phyloP scores from a whole-genome alignment of 35 echinoderm and acorn worm species.

The Apostichopus californicus region DNA sequence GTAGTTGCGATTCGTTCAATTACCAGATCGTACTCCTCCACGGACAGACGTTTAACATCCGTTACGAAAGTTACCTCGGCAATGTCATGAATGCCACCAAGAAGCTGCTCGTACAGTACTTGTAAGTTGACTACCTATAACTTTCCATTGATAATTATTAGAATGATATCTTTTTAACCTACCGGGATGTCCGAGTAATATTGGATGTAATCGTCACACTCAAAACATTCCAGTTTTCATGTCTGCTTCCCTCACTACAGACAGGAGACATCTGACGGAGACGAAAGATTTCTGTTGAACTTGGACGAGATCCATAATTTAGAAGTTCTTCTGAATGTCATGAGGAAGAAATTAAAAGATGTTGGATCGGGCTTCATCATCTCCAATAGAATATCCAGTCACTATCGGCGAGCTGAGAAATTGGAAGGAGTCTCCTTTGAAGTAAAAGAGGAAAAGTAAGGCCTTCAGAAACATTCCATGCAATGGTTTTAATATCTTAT shows the following conservation, averaged over 20 bases:
- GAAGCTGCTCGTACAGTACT: constrained; percentile 81
- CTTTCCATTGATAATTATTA: not conserved
- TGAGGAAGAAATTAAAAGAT: constrained; percentile 79
- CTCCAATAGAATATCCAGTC: constrained; percentile 74
- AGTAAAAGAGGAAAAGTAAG: constrained; percentile 45
- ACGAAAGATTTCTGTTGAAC: constrained; percentile 55
- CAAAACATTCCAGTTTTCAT: not conserved
- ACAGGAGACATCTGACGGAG: constrained; percentile 44
- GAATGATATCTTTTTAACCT: too few species aligned
- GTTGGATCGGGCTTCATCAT: constrained; percentile 87
- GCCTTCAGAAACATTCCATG: not conserved
- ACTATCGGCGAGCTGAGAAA: constrained; percentile 56
- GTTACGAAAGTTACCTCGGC: constrained; percentile 80
- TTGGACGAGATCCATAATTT: constrained; percentile 80
- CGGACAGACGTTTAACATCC: constrained; percentile 84
- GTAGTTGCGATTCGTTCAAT: constrained; percentile 64
- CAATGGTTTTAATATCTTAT: too few species aligned
- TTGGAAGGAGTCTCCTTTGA: constrained; percentile 69
- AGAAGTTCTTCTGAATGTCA: constrained; percentile 73
- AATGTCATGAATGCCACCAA: constrained; percentile 88
- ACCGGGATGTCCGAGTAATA: too few species aligned
- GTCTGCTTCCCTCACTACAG: not conserved
- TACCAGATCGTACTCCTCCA: constrained; percentile 83
- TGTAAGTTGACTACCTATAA: constrained; percentile 55
- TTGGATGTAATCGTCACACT: too few species aligned